Conservation (phyloP, 2,888 invertebrate genomes). For the Plemyria rubiginata region DNA sequence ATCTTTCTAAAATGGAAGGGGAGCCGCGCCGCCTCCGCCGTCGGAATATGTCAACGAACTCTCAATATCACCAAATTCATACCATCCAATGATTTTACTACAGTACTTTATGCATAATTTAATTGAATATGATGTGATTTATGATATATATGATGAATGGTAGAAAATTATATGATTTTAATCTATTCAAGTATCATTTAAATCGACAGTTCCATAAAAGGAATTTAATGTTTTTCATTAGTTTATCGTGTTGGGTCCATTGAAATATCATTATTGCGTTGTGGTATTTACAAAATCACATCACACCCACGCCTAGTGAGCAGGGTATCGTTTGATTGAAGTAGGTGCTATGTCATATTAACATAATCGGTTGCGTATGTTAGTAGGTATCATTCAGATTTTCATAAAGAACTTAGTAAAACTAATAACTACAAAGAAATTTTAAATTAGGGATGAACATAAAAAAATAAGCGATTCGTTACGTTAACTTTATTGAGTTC, state of each 20-base stretch:
- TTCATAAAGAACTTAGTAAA: background rate
- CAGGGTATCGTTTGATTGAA: background rate
- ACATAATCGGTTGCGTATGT: background rate
- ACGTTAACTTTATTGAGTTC: background rate
- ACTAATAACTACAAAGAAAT: too few relatives aligned
- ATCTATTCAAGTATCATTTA: constrained; percentile 50
- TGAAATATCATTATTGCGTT: constrained; percentile 49
- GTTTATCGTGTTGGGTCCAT: constrained; percentile 48
- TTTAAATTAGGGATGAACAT: too few relatives aligned
- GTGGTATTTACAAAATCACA: constrained; percentile 40
- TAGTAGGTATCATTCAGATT: background rate
- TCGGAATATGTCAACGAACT: constrained; percentile 73
- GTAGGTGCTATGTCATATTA: background rate
- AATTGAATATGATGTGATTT: constrained; percentile 46
- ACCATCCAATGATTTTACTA: constrained; percentile 37
- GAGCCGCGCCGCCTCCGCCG: constrained; percentile 63
- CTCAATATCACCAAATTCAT: constrained; percentile 75
- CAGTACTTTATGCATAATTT: constrained; percentile 12
- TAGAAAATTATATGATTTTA: constrained; percentile 43
- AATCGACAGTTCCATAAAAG: constrained; percentile 53
- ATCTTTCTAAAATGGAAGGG: constrained; percentile 61
- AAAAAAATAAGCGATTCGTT: too few relatives aligned
- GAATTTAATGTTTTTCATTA: constrained; percentile 55
- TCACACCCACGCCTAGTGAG: constrained; percentile 48
- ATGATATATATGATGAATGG: constrained; percentile 46